Conservation (phyloP, 2,113 vertebrate genomes). For the Macaca mulatta region DNA sequence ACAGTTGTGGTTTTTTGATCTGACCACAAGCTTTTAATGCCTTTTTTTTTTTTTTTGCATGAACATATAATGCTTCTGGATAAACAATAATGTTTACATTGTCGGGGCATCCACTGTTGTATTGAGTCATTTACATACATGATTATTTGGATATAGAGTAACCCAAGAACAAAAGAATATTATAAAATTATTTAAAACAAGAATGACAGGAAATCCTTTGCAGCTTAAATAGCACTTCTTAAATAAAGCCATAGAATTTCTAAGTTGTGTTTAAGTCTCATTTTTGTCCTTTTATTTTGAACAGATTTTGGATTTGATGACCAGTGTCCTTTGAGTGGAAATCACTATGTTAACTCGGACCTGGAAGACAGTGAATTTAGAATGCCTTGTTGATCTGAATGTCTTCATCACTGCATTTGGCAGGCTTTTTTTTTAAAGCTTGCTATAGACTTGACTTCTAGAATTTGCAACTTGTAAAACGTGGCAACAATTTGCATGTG, state of each 20-base stretch:
- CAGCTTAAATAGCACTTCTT: slow-evolving; percentile 82
- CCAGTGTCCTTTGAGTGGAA: background rate
- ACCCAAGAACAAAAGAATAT: slow-evolving; percentile 82
- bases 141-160: slow-evolving; percentile 82
- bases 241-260: slow-evolving; percentile 79
- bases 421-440: background rate
- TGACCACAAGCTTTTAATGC: slow-evolving; percentile 88
- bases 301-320: slow-evolving; percentile 33
- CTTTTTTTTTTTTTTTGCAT: slow-evolving; percentile 86
- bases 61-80: slow-evolving; percentile 89
- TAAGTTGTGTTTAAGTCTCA: slow-evolving; percentile 79
- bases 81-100: slow-evolving; percentile 86
- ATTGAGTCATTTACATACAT: slow-evolving; percentile 80
- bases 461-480: background rate
- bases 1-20: slow-evolving; percentile 88
- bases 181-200: slow-evolving; percentile 85
- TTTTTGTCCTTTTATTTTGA: slow-evolving; percentile 74
- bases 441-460: background rate
- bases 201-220: slow-evolving; percentile 81
- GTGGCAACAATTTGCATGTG: background rate
- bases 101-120: slow-evolving; percentile 70
- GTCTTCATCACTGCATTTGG: background rate
- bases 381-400: slow-evolving; percentile 16
- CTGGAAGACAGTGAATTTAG: background rate
- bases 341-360: slow-evolving; percentile 2